Conservation (phyloP, 2,888 invertebrate species). For the Drosophila setosimentum region DNA sequence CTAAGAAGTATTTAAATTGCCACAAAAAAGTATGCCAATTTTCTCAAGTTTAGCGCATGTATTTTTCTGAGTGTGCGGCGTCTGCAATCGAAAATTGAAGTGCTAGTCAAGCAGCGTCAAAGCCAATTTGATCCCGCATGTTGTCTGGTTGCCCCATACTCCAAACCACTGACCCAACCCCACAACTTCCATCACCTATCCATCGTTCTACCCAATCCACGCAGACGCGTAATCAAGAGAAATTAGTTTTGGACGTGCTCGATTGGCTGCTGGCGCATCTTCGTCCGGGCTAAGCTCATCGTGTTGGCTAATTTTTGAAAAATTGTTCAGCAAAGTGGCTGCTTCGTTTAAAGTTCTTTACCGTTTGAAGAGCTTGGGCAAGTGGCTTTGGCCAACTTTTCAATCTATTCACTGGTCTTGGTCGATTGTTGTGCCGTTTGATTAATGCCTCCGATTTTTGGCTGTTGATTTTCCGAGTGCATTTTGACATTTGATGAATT, state of each 20-base stretch:
- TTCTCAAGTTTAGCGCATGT: not conserved
- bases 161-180: not conserved
- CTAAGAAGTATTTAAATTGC: not conserved
- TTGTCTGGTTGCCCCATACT: conserved; percentile 38
- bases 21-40: not conserved
- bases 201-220: not conserved
- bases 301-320: conserved; percentile 76
- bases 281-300: conserved; percentile 38
- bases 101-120: conserved; percentile 62
- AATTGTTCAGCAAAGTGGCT: conserved; percentile 64
- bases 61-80: conserved; percentile 22
- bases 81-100: conserved; percentile 54
- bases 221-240: conserved; percentile 75
- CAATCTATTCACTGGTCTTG: conserved; percentile 16
- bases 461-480: conserved; percentile 76
- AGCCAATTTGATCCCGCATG: conserved; percentile 71
- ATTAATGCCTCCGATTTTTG: conserved; percentile 71
- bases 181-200: not conserved
- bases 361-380: conserved; percentile 41
- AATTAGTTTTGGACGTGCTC: conserved; percentile 82
- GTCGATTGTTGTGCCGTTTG: conserved; percentile 59
- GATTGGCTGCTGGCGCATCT: conserved; percentile 61
- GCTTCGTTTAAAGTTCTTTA: conserved; percentile 56
- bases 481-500: conserved; percentile 79
- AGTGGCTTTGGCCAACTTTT: conserved; percentile 30